Base-by-base conservation (phyloP, 1,140 invertebrate species). In the Gryon sp. region DNA sequence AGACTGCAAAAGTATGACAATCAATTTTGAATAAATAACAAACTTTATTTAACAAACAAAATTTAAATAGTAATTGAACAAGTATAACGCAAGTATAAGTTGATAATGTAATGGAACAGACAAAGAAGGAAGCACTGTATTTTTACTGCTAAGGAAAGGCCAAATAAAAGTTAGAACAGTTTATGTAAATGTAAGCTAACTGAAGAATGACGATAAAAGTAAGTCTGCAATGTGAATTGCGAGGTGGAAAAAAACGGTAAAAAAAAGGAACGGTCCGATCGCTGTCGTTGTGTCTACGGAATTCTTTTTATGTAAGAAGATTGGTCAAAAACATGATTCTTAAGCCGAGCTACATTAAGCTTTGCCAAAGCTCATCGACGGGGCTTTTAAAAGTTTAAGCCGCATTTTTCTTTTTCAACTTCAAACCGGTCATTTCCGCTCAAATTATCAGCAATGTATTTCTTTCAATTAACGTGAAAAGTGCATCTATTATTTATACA, bases 221-320 rank as follows among this genome's bases (percentile, higher is more conserved):
- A 26, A 45, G 20, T 45, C 20, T 43, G 16, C 11, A 16, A n/a
- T 8, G 12, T 1, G 19, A 12, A 43, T 15, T 22, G 8, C 0
- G 4, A 18, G 26, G 4, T 41, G n/a, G n/a, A 22, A 2, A 45
- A 45, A 45, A 45, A 45, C n/a, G 8, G 7, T 1, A 28, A 48
- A 12, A 52, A 32, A 48, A n/a, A n/a, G n/a, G n/a, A n/a, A n/a
- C n/a, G n/a, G 26, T 48, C n/a, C 14, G 26, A 34, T 38, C 4
- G 4, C 20, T 15, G n/a, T 16, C 11, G 34, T 3, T 20, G 20
- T 5, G 24, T 36, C 38, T 38, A 7, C 32, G 15, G 34, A 6
- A 18, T 55, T 55, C 50, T 55, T 55, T 55, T 55, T 52, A 12
- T 38, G 15, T 38, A 38, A 55, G 22, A 55, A 55, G 50, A 55